Evolutionary conservation across 2,797 vertebrate species (phyloP), one percentile per base, ranked within the genome.

Genomic region (Tokudaia tokunoshimensis): DNA sequence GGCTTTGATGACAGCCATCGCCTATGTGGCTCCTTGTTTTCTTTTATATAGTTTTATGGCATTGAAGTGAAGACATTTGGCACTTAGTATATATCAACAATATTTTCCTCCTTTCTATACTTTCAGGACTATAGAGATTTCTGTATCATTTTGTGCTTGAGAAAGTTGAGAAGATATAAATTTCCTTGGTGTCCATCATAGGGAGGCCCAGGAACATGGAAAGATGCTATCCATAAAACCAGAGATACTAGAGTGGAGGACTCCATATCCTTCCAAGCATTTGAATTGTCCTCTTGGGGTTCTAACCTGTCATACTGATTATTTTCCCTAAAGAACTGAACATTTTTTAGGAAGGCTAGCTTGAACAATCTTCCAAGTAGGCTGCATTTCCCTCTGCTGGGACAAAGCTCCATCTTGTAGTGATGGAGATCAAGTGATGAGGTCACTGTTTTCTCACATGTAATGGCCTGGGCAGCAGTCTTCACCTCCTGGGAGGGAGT

Each of bases 41-140:
- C 31, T 50, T 6, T 55, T n/a, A 13, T 67, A 63, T 15, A 34
- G n/a, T 10, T 31, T 76, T 4, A 86, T 78, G 47, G 17, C 14
- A 63, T 3, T 96, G 76, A 81, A 92, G 50, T 92, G 47, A 50
- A 93, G 84, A 82, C 5, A 29, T 57, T 47, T 37, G 34, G 13
- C 90, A 50, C n/a, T 61, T 80, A 90, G 31, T 70, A 7, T 24
- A n/a, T 44, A 47, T 44, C 20, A 76, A 47, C 24, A 52, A 37
- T 26, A 90, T 93, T 47, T 90, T 93, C 37, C 41, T 65, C 3
- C 22, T 92, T 96, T 92, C 47, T 95, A 47, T 52, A 76, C 47
- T 90, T 72, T 63, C 31, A 26, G 34, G n/a, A 41, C 17, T 22
- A 55, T 81, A 34, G 70, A 44, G 55, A 94, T 31, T 47, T 80